Percentiles rank a stretch among this genome's conserved stretches.
Evolutionary conservation across 2,113 vertebrate genomes (phyloP).

Genomic region (Crotalus horridus): DNA sequence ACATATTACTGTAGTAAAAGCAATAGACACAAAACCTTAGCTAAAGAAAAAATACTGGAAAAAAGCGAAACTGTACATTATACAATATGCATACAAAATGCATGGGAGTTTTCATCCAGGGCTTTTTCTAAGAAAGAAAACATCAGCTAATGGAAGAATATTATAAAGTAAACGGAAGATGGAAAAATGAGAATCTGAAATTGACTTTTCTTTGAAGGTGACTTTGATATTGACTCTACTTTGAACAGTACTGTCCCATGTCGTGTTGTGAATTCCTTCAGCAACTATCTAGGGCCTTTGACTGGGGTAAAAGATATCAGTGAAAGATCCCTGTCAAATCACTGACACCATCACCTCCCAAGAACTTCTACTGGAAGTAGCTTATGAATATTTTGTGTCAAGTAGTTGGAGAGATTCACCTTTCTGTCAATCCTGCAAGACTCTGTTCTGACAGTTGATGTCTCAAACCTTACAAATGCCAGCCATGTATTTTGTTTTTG

Average conservation of each 20-base stretch:
- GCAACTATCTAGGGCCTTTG: background rate
- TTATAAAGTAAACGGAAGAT: background rate
- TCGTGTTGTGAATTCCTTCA: background rate
- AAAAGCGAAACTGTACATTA: background rate
- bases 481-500: background rate
- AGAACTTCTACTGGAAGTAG: background rate
- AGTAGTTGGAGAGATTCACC: background rate
- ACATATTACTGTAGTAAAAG: background rate
- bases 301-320: background rate
- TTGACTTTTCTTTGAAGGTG: background rate
- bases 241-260: background rate
- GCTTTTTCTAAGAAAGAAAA: background rate
- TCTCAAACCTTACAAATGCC: background rate
- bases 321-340: background rate
- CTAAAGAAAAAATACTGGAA: background rate
- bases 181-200: background rate
- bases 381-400: background rate
- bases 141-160: background rate
- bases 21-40: background rate
- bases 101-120: background rate
- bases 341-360: background rate
- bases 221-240: background rate
- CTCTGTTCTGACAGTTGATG: background rate
- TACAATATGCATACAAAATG: background rate
- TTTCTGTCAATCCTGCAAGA: background rate